Conservation (phyloP, 2,113 vertebrate species). For the Petaurus breviceps region DNA sequence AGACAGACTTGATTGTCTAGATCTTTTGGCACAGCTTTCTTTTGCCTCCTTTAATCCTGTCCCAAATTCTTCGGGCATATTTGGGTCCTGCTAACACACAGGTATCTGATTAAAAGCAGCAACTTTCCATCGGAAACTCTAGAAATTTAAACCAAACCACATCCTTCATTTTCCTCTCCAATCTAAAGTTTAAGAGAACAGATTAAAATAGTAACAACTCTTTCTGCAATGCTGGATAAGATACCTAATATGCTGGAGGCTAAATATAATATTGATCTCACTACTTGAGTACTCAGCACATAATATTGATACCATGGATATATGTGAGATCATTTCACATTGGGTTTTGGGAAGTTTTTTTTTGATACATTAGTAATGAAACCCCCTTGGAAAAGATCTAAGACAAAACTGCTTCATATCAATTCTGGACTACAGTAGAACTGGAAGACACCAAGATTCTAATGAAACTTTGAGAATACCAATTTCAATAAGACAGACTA, state of each 20-base stretch:
- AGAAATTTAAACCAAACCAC: slow-evolving; percentile 46
- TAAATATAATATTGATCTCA: background rate
- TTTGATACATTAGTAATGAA: background rate
- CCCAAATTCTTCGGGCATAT: slow-evolving; percentile 41
- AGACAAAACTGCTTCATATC: background rate
- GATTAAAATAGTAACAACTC: slow-evolving; percentile 11
- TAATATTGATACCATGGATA: background rate
- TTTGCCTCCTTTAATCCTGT: slow-evolving; percentile 48
- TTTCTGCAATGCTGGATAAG: slow-evolving; percentile 40
- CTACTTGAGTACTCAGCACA: too few relatives aligned
- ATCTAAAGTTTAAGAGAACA: slow-evolving; percentile 40
- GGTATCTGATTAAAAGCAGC: slow-evolving; percentile 46
- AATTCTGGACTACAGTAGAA: background rate
- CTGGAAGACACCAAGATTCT: background rate
- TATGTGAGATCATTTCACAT: background rate
- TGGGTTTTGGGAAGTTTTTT: too few relatives aligned
- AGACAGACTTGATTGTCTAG: slow-evolving; percentile 11
- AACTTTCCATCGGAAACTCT: slow-evolving; percentile 45
- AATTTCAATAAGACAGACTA: background rate
- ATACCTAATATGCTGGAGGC: background rate
- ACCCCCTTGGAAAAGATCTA: background rate
- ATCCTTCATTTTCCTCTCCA: slow-evolving; percentile 40
- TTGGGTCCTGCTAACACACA: slow-evolving; percentile 20
- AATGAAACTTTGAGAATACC: background rate
- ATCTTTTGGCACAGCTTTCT: slow-evolving; percentile 44